Evolutionary conservation across 1,140 invertebrate genomes (phyloP).

Genomic region (Drosophila subobscura): DNA sequence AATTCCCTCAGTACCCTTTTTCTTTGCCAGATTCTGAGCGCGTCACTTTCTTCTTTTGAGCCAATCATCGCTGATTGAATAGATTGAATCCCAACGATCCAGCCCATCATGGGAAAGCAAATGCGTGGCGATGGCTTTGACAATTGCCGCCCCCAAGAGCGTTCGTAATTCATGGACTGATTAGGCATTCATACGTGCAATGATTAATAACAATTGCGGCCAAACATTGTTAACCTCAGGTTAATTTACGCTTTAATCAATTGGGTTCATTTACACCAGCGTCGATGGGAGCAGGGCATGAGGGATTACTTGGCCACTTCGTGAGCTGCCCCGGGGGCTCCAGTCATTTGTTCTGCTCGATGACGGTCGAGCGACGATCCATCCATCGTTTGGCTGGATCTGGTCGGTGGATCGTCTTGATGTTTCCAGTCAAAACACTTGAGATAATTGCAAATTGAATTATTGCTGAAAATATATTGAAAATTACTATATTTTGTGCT

Average conservation of each 20-base stretch:
- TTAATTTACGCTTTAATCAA: slow-evolving; percentile 83
- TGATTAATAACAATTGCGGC: slow-evolving; percentile 78
- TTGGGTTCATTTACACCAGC: slow-evolving; percentile 80
- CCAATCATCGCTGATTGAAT: slow-evolving; percentile 80
- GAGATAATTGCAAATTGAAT: slow-evolving; percentile 82
- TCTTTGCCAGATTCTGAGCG: slow-evolving; percentile 46
- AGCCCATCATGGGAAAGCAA: slow-evolving; percentile 59
- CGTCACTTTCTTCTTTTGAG: slow-evolving; percentile 56
- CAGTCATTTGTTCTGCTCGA: slow-evolving; percentile 75
- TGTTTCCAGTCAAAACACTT: slow-evolving; percentile 73
- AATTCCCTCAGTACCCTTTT: slow-evolving; percentile 17
- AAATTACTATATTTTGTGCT: slow-evolving; percentile 81
- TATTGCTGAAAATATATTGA: slow-evolving; percentile 81
- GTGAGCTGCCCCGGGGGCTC: slow-evolving; percentile 51
- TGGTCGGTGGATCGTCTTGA: slow-evolving; percentile 41
- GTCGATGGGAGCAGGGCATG: not conserved
- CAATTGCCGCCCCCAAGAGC: slow-evolving; percentile 65
- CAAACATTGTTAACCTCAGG: slow-evolving; percentile 80
- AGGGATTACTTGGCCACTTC: slow-evolving; percentile 23
- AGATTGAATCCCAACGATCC: slow-evolving; percentile 31
- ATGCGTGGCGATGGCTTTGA: slow-evolving; percentile 58
- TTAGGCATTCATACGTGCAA: slow-evolving; percentile 78
- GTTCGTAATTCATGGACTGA: slow-evolving; percentile 74
- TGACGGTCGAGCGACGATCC: slow-evolving; percentile 33
- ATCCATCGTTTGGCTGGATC: not conserved